Evolutionary conservation across 2,797 vertebrate genomes (phyloP).

Genomic region (Allochrocebus solatus): DNA sequence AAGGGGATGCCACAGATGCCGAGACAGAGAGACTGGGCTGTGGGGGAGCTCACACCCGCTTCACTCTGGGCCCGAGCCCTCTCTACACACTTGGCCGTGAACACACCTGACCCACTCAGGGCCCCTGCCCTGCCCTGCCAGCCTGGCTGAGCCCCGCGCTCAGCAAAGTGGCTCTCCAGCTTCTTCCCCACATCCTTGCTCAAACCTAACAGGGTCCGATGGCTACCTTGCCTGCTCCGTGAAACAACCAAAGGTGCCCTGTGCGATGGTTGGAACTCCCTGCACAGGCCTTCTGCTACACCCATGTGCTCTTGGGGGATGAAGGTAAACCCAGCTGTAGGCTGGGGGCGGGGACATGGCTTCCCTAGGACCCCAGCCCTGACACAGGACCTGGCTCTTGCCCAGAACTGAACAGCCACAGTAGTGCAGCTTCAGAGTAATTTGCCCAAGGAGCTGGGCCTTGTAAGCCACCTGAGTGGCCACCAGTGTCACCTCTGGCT

Average conservation of each 20-base stretch:
- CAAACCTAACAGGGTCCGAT: background rate
- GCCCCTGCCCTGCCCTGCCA: background rate
- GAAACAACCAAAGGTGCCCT: background rate
- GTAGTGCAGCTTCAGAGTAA: background rate
- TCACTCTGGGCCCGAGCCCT: background rate
- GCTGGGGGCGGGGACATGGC: rapidly evolving
- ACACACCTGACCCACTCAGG: background rate
- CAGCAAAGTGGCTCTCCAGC: background rate
- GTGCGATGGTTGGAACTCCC: no score
- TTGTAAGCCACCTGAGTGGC: background rate
- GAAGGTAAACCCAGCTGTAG: background rate
- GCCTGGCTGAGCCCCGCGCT: background rate
- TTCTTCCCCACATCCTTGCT: background rate
- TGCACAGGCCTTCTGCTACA: background rate
- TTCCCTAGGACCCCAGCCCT: background rate
- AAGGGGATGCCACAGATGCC: rapidly evolving
- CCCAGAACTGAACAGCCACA: background rate
- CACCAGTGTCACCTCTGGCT: background rate
- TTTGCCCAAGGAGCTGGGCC: background rate
- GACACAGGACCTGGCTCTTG: background rate
- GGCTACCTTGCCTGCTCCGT: background rate
- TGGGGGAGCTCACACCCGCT: background rate
- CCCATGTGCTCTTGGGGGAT: background rate
- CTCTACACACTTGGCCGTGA: background rate
- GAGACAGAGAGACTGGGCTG: background rate